Evolutionary conservation across 1,140 invertebrate species (phyloP), one percentile per base, ranked within the genome.

Genomic region (Luehdorfia chinensis): DNA sequence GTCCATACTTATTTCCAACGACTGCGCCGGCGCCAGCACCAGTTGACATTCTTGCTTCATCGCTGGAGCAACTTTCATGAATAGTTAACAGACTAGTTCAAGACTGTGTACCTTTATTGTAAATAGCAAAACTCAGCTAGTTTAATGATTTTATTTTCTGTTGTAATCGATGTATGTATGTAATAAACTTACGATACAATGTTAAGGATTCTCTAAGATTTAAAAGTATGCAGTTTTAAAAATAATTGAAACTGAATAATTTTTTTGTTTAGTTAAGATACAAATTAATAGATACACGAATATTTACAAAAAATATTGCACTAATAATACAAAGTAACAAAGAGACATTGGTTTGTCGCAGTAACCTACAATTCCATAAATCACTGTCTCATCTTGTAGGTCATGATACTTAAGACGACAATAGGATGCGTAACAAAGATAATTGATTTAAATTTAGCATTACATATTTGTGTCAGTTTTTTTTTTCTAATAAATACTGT

Each of bases 51-150:
- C 78, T 73, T 62, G 69, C 54, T 48, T 47, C 49, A 25, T 55
- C 53, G 55, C 64, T 49, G 60, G 66, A 72, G 66, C 76, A 75
- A 84, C 79, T 84, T 84, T 84, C 79, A 74, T 80, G 73, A 78
- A 75, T 80, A 77, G 64, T 67, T 65, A 76, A 75, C 68, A 59
- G 65, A 69, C 69, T 69, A 51, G 66, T 69, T 74, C 52, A 53
- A 52, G 14, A 41, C 21, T 16, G 21, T 11, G 19, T 25, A n/a
- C n/a, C 37, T 41, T 41, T 41, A 23, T 41, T 41, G 8, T 23
- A 41, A n/a, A 14, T 41, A 2, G 37, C 13, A 7, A 19, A 39
- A 12, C 15, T 41, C 9, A n/a, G 4, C 11, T 30, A 11, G 4
- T 30, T 30, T 30, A 8, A 8, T 4, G 9, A 30, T n/a, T 30